Conservation (phyloP, 2,113 vertebrate species). For the Caretta caretta region DNA sequence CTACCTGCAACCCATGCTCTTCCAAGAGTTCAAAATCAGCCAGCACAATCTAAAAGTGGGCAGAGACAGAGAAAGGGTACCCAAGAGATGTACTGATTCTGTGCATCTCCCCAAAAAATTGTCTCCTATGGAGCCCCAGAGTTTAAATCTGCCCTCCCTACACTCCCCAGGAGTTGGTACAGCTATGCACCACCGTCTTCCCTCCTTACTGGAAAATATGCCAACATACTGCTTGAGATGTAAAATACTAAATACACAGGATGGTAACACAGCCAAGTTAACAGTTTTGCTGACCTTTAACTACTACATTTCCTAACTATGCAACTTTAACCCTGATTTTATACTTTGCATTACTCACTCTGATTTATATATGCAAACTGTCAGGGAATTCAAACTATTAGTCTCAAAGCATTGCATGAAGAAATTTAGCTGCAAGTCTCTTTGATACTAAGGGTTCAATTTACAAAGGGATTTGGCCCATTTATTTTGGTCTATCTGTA, state of each 20-base stretch:
- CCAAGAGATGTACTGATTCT: background rate
- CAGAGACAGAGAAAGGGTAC: background rate
- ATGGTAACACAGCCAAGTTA: background rate
- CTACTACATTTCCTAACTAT: background rate
- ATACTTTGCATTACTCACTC: background rate
- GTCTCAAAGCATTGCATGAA: background rate
- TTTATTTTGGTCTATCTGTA: background rate
- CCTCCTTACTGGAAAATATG: fast-evolving
- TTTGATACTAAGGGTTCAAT: background rate
- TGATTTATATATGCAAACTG: background rate
- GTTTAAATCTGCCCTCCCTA: background rate
- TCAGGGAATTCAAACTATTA: background rate
- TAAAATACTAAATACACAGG: fast-evolving
- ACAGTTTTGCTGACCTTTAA: background rate
- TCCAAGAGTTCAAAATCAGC: background rate
- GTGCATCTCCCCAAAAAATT: background rate
- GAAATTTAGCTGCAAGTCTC: background rate
- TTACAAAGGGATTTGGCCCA: too few species aligned
- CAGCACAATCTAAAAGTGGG: background rate
- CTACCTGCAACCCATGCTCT: background rate
- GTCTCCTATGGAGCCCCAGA: background rate
- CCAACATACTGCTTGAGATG: background rate
- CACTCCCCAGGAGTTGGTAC: fast-evolving
- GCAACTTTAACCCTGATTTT: background rate
- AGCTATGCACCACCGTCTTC: background rate